Base-by-base conservation (phyloP, 2,888 invertebrate genomes). In the Lithophane ornitopus region DNA sequence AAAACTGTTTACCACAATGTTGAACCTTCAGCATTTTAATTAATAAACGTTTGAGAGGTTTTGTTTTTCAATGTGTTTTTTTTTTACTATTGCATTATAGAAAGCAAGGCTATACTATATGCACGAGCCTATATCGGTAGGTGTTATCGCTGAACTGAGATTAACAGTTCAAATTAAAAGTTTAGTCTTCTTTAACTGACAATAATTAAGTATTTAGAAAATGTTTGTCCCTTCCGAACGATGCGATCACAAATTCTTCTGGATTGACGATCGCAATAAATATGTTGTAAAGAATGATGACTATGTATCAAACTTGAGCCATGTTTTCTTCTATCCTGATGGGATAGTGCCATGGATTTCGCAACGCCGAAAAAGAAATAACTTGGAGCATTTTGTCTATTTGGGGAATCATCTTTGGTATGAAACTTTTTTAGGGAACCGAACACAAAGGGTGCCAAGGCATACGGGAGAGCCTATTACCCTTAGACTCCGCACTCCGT, bases 91-190 rank as follows among this genome's bases (percentile, higher is more conserved):
- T 84, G 77, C 76, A 81, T 80, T 83, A 78, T 86, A 82, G 87
- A 87, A 86, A 88, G 85, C 88, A 87, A 87, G 88, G 86, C 70
- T 85, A 74, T 49, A 49, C 28, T 70, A 66, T 56, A 56, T 63
- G 63, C 44, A 80, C 56, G 34, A 73, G 52, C 69, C 68, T 66
- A 69, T 39, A n/a, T n/a, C n/a, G n/a, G 61, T 74, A 59, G 66
- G 63, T 73, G 58, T 76, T 63, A 41, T 61, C 14, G 59, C 28
- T 74, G 22, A 3, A 70, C 34, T 28, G 14, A 68, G 65, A 59
- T 63, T 34, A 71, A 63, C 44, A 63, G 49, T 2, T 26, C 3
- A 34, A 34, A 34, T 34, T 34, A 61, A 54, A 70, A 49, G 3
- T 46, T 62, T n/a, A 6, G n/a, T n/a, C 8, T 19, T 46, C 8